Evolutionary conservation across 2,113 vertebrate genomes (phyloP), one percentile per base, ranked within the genome.

Genomic region (Tautogolabrus adspersus): DNA sequence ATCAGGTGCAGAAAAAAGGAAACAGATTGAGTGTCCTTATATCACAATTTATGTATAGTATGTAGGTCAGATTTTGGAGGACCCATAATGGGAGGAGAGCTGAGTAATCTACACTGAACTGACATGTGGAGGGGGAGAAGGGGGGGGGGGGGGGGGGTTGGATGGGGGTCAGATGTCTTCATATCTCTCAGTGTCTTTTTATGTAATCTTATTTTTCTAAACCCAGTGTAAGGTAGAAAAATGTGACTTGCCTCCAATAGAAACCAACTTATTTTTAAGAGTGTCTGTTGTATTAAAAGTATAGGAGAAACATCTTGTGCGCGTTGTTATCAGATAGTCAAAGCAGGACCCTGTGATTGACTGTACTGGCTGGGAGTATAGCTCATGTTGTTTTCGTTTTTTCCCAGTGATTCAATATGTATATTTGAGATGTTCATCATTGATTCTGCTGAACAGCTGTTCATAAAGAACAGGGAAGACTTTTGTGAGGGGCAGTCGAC

Each of bases 371-470:
- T 72, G 56, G 44, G 15, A 44, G 34, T 34, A 10, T 2, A 6
- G 47, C 21, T 56, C 38, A 72, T 26, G 40, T 61, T 49, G 47
- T 19, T 49, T n/a, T 30, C 72, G 2, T 71, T 11, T 85, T 49
- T 68, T 11, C 47, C 10, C 18, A 22, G 10, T 66, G 52, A 55
- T 54, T 59, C n/a, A 42, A 70, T 72, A 51, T 75, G 60, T 54
- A 54, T 47, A 21, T 81, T 66, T 57, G 49, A 79, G 72, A 21
- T 55, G 74, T 66, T 72, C 70, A 75, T 79, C 46, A 40, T 12
- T 75, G 77, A 75, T 80, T 60, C 62, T 52, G 75, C 22, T 49
- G 66, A 81, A 38, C 87, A 90, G 84, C 86, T 90, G 87, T 80
- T 87, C 52, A 56, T 70, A 58, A 85, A 73, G 62, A 83, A 61